Evolutionary conservation across 2,113 vertebrate genomes (phyloP), one percentile per base, ranked within the genome.

Genomic region (Anguilla japonica): DNA sequence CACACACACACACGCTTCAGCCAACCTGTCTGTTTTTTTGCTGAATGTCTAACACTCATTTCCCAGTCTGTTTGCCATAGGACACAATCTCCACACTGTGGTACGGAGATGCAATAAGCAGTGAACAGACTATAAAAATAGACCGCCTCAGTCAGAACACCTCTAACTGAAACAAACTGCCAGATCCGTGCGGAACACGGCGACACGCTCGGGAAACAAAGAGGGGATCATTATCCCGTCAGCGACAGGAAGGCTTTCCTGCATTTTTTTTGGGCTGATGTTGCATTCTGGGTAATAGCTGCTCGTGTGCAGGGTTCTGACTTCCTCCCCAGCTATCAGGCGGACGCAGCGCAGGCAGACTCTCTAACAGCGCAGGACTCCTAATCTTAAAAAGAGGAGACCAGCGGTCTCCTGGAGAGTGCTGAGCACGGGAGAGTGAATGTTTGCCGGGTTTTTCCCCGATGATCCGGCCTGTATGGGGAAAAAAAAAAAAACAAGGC

Each of bases 51-150:
- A 71, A 71, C 16, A 20, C 63, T n/a, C 22, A 8, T 71, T 71
- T 71, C 20, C 6, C 63, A 0, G 3, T 26, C 20, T 71, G 20
- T n/a, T 5, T 71, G 63, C 26, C 3, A 22, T 71, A 71, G 22
- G 9, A 71, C n/a, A n/a, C 26, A 71, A 71, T 71, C 63, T 71
- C 20, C 26, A n/a, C 63, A 34, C 63, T 71, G 34, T n/a, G 63
- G 22, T 71, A 0, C 26, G 63, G 63, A 71, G 20, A 71, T 22
- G 26, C 26, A 22, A 71, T 71, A 71, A 22, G 63, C 63, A n/a
- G 63, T 71, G n/a, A 71, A 71, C 63, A 71, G 63, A 71, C 63
- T 71, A n/a, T 71, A 71, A 71, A 71, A 71, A 71, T 71, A 71
- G 34, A 29, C 63, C 26, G 20, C 63, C 63, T 71, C 63, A n/a